phyloP scores from a whole-genome alignment of 1,140 invertebrate genomes.

The Conus betulinus region DNA sequence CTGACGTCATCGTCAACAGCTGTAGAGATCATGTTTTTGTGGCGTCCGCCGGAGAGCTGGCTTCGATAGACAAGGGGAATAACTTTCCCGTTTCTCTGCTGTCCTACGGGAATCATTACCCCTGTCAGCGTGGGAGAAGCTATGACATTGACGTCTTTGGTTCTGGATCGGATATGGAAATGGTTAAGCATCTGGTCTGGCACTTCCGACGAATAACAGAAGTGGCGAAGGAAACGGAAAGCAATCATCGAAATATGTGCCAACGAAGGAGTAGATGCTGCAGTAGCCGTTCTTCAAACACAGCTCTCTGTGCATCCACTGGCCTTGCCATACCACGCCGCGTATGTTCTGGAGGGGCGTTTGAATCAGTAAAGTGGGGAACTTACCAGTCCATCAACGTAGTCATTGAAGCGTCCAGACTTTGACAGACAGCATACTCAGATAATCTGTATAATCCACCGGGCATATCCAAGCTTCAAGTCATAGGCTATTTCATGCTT shows the following conservation, averaged over 20 bases:
- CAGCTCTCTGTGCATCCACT: background rate
- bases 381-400: too few species aligned
- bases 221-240: background rate
- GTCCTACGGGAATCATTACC: background rate
- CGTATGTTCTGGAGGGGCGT: background rate
- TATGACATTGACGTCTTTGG: background rate
- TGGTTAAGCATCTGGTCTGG: background rate
- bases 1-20: constrained; percentile 2
- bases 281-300: background rate
- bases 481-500: too few species aligned
- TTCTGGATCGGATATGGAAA: background rate
- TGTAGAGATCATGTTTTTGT: background rate
- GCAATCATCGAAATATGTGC: background rate
- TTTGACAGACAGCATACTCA: too few species aligned
- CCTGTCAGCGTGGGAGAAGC: background rate
- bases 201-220: background rate
- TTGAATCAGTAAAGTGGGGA: background rate
- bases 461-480: too few species aligned
- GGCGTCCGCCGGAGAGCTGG: background rate
- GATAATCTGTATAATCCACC: too few species aligned
- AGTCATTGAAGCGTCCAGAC: too few species aligned
- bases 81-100: background rate
- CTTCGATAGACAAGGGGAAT: background rate
- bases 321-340: background rate
- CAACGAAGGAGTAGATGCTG: background rate